phyloP scores from a whole-genome alignment of 2,888 invertebrate species.

The Mellilla xanthometata region DNA sequence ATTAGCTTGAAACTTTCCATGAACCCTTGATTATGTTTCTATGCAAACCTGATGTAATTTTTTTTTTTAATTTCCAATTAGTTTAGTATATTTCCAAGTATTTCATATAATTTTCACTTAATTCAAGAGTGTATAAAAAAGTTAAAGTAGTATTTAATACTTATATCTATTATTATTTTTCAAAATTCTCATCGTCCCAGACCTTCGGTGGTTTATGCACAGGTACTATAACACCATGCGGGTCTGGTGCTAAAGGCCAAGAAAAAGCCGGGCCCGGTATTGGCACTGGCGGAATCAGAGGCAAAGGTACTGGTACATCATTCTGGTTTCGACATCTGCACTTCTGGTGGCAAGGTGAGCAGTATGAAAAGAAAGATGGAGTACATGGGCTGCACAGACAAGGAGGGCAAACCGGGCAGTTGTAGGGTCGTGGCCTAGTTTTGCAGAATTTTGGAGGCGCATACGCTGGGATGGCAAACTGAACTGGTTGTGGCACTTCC shows the following conservation, averaged over 20 bases:
- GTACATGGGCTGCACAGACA: constrained; percentile 64
- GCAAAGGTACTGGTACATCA: constrained; percentile 42
- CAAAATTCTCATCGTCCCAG: constrained; percentile 1
- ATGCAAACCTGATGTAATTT: neutral
- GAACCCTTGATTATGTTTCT: neutral
- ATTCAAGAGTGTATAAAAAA: too few species aligned
- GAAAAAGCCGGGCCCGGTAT: constrained; percentile 13
- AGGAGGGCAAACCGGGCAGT: constrained; percentile 65
- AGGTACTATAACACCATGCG: constrained; percentile 1
- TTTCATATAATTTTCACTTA: too few species aligned
- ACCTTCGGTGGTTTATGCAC: constrained; percentile 4
- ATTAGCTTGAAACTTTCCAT: too few species aligned
- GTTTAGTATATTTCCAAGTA: too few species aligned
- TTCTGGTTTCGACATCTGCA: constrained; percentile 53
- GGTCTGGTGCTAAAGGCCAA: constrained; percentile 7
- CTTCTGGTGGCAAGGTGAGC: constrained; percentile 62
- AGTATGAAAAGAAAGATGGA: constrained; percentile 66
- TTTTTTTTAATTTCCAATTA: neutral
- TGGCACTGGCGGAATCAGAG: constrained; percentile 30
- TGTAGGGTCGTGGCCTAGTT: constrained; percentile 29
- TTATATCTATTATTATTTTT: neutral
- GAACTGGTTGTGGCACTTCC: constrained; percentile 39
- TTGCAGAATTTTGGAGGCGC: constrained; percentile 34
- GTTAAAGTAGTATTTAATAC: too few species aligned
- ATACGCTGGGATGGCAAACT: constrained; percentile 47